Percentiles rank a stretch among this genome's conserved stretches.
Conservation (phyloP, 2,797 vertebrate species). For the Acanthiza pusilla region DNA sequence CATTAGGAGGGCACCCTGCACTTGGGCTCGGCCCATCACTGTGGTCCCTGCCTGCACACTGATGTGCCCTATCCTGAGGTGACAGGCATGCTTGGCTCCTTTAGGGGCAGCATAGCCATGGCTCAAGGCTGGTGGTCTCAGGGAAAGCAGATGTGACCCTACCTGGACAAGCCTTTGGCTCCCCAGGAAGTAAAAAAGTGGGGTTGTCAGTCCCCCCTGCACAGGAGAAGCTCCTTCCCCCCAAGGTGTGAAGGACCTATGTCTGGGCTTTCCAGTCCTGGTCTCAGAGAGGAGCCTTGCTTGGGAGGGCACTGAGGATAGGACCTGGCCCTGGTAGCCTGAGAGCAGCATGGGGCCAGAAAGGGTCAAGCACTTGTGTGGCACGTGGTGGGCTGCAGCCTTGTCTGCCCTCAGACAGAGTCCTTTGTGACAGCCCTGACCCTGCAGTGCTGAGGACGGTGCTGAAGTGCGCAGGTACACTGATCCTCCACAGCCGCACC, state of each 20-base stretch:
- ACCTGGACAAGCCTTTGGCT: not conserved
- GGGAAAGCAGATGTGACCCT: too few relatives aligned
- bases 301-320: accelerated
- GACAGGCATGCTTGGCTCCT: not conserved
- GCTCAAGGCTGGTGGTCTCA: too few relatives aligned
- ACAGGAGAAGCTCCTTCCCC: not conserved
- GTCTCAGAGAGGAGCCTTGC: not conserved
- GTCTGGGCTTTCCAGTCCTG: not conserved
- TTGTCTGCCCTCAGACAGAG: accelerated
- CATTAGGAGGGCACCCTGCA: not conserved
- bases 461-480: not conserved
- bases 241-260: accelerated
- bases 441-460: not conserved
- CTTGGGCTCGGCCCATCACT: not conserved
- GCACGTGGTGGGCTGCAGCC: accelerated
- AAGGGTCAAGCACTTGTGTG: not conserved
- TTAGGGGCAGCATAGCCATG: not conserved
- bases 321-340: accelerated
- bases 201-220: not conserved
- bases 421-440: not conserved
- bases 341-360: not conserved
- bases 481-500: not conserved
- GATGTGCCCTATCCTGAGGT: not conserved
- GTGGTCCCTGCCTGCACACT: accelerated
- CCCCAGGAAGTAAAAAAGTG: not conserved